A percentile compares a stretch with the other conserved stretches of the same genome.
Evolutionary conservation across 2,113 vertebrate species (phyloP).

Genomic region (Python bivittatus): DNA sequence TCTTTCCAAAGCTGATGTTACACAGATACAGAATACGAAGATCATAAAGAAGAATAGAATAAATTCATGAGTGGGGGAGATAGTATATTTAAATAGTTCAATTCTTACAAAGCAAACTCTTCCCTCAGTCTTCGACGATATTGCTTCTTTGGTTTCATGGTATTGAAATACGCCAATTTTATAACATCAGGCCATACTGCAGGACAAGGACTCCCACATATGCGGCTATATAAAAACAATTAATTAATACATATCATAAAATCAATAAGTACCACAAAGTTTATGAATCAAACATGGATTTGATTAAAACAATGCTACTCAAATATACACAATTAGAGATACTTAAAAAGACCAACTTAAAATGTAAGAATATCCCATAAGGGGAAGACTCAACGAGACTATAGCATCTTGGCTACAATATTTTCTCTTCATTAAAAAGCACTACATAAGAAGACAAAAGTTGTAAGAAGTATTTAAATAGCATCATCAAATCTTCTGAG

Average conservation of each 20-base stretch:
- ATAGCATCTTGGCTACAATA: neutral
- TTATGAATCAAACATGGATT: neutral
- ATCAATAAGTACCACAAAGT: neutral
- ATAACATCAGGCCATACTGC: slow-evolving; percentile 99
- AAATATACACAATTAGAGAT: neutral
- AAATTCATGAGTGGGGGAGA: neutral
- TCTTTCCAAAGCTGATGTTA: slow-evolving; percentile 6
- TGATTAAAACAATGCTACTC: neutral
- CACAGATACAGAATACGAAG: slow-evolving; percentile 20
- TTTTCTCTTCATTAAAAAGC: neutral
- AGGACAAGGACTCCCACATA: slow-evolving; percentile 96
- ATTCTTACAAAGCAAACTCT: slow-evolving; percentile 96
- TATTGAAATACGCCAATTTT: slow-evolving; percentile 99
- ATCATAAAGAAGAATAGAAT: neutral
- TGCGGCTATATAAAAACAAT: slow-evolving; percentile 79
- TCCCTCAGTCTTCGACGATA: slow-evolving; percentile 94
- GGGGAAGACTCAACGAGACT: neutral
- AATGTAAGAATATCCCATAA: neutral
- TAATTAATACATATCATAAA: slow-evolving; percentile 37
- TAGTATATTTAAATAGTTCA: neutral
- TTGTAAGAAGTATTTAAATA: neutral
- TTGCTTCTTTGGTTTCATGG: slow-evolving; percentile 99
- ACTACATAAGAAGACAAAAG: neutral
- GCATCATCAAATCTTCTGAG: neutral
- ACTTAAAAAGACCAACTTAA: neutral